Evolutionary conservation across 2,113 vertebrate species (phyloP).

Genomic region (Anseranas semipalmata): DNA sequence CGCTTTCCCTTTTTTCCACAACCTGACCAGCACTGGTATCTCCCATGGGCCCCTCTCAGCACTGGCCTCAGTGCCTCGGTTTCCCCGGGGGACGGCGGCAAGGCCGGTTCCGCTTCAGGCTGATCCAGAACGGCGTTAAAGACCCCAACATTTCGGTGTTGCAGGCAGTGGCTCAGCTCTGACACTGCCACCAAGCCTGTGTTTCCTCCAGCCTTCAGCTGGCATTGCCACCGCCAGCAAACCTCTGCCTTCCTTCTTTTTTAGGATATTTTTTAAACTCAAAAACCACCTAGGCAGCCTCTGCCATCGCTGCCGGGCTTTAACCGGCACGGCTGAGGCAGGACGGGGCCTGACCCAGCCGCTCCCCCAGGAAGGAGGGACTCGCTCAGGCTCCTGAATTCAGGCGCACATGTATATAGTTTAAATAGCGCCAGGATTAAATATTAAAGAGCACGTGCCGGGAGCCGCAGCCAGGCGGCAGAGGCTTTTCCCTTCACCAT

Average conservation of each 20-base stretch:
- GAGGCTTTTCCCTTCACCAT: background rate
- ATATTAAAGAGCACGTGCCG: background rate
- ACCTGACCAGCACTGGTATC: fast-evolving
- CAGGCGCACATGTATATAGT: constrained; percentile 44
- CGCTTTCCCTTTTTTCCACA: background rate
- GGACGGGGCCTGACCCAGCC: background rate
- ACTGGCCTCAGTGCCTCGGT: background rate
- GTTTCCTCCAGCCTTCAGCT: background rate
- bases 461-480: background rate
- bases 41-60: background rate
- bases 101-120: background rate
- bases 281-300: background rate
- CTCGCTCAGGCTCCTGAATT: background rate
- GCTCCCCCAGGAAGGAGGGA: background rate
- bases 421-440: constrained; percentile 20
- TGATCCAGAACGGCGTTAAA: background rate
- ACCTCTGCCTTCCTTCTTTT: background rate
- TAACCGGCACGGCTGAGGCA: background rate
- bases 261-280: background rate
- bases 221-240: background rate
- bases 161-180: background rate
- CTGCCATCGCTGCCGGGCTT: fast-evolving
- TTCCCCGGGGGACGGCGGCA: fast-evolving
- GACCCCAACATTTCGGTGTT: fast-evolving
- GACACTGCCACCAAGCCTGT: fast-evolving